Percentiles rank a stretch among this genome's conserved stretches.
Conservation (phyloP, 2,113 vertebrate species). For the Percina caprodes region DNA sequence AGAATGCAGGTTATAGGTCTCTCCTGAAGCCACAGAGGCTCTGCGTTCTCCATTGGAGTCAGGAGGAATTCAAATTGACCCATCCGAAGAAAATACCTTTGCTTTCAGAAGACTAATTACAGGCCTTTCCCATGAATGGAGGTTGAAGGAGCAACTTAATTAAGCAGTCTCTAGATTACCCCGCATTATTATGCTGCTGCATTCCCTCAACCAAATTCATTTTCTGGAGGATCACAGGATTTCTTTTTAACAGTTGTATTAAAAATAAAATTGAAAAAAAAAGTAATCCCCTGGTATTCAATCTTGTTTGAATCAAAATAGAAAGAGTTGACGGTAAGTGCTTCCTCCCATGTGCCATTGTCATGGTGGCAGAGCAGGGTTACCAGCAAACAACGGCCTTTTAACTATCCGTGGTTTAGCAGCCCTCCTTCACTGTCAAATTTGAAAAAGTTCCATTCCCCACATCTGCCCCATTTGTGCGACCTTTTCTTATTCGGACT, state of each 20-base stretch:
- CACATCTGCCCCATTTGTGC: slow-evolving; percentile 90
- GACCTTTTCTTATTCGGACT: slow-evolving; percentile 93
- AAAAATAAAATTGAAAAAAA: slow-evolving; percentile 47
- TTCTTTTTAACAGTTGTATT: slow-evolving; percentile 33
- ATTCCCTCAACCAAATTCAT: slow-evolving; percentile 53
- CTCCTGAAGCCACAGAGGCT: slow-evolving; percentile 63
- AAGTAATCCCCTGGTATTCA: slow-evolving; percentile 62
- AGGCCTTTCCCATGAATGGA: slow-evolving; percentile 71
- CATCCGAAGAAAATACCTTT: slow-evolving; percentile 72
- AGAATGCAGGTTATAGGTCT: slow-evolving; percentile 68
- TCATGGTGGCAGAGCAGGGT: slow-evolving; percentile 63
- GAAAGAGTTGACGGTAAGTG: slow-evolving; percentile 51
- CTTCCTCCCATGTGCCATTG: slow-evolving; percentile 69
- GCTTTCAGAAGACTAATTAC: slow-evolving; percentile 76
- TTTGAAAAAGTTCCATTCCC: slow-evolving; percentile 79
- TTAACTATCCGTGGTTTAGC: slow-evolving; percentile 67
- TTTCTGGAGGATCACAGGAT: slow-evolving; percentile 55
- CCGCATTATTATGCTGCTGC: slow-evolving; percentile 54
- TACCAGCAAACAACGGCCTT: slow-evolving; percentile 72
- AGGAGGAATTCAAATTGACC: slow-evolving; percentile 70
- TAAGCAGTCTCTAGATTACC: slow-evolving; percentile 69
- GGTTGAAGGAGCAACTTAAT: slow-evolving; percentile 75
- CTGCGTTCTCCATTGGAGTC: slow-evolving; percentile 47
- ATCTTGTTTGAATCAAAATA: slow-evolving; percentile 71
- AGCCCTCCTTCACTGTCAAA: slow-evolving; percentile 72